These are phyloP conservation scores for Parthenolecanium corni DNA, from an alignment of 2,888 invertebrate genomes.

Conservation along the genomic window DNA sequence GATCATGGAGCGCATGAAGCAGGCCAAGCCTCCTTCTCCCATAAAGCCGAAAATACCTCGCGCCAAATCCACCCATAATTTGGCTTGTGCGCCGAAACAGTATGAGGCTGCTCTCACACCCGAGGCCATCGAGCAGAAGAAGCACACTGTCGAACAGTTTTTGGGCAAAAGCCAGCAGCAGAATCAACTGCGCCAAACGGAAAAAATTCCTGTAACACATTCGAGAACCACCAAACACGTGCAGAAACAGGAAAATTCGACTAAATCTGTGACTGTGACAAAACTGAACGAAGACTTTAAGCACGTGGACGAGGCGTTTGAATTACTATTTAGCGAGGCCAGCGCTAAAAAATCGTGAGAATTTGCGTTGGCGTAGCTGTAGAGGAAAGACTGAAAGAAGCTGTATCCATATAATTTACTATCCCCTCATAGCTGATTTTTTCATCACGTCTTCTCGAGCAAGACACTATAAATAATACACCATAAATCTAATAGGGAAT, in stretches of 20 bases:
- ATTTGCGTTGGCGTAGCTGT: neutral
- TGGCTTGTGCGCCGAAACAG: conserved; percentile 60
- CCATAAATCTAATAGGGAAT: no score
- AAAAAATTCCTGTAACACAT: neutral
- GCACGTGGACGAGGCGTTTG: conserved; percentile 79
- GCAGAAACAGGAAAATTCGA: conserved; percentile 39
- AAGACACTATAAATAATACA: no score
- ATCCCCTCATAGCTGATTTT: neutral
- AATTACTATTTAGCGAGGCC: conserved; percentile 53
- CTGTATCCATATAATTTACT: no score
- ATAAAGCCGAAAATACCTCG: conserved; percentile 38
- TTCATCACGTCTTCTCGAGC: neutral
- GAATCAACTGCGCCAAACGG: neutral
- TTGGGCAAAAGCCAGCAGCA: conserved; percentile 40
- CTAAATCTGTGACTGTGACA: neutral
- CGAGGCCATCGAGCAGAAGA: conserved; percentile 56
- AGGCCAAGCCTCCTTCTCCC: conserved; percentile 34
- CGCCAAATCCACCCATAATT: conserved; percentile 62
- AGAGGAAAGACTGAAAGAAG: neutral
- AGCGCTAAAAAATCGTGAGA: conserved; percentile 24
- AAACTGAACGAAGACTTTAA: conserved; percentile 36
- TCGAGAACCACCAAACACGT: conserved; percentile 37
- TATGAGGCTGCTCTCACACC: conserved; percentile 65
- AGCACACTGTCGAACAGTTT: conserved; percentile 61
- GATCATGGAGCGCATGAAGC: conserved; percentile 39